These are phyloP conservation scores for Parnassius glacialis DNA, from an alignment of 2,888 invertebrate genomes.

Conservation along the genomic window DNA sequence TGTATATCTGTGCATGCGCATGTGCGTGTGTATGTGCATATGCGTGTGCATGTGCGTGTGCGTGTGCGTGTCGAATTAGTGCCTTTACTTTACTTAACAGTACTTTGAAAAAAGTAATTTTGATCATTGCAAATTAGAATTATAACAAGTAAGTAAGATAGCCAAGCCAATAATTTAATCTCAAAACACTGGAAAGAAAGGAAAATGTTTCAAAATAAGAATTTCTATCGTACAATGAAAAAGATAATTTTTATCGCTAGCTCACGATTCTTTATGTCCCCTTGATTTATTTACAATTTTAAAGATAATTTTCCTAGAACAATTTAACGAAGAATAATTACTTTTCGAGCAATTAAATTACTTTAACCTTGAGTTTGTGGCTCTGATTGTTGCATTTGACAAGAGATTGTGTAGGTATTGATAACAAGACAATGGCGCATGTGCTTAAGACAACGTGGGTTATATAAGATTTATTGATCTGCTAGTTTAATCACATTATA, in stretches of 20 bases:
- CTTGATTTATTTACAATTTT: conserved; percentile 10
- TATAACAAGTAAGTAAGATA: too few relatives aligned
- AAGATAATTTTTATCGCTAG: background rate
- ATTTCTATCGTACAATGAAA: background rate
- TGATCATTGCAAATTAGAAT: too few relatives aligned
- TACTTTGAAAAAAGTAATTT: too few relatives aligned
- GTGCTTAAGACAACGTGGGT: conserved; percentile 1
- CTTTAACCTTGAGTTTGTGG: conserved; percentile 27
- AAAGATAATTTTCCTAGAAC: conserved; percentile 19
- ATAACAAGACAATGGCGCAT: conserved; percentile 19
- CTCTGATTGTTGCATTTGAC: conserved; percentile 17
- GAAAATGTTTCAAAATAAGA: background rate
- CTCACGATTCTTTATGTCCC: background rate
- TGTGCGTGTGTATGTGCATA: too few relatives aligned
- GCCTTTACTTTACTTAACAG: too few relatives aligned
- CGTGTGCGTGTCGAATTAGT: too few relatives aligned
- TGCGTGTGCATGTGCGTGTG: too few relatives aligned
- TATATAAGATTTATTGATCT: conserved; percentile 17
- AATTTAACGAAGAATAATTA: conserved; percentile 16
- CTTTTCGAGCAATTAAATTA: conserved; percentile 24
- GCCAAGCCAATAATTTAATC: too few relatives aligned
- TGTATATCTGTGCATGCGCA: too few relatives aligned
- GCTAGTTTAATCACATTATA: background rate
- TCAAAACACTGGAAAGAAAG: too few relatives aligned
- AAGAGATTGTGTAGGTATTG: conserved; percentile 18